A percentile compares a stretch with the other conserved stretches of the same genome.
These are phyloP conservation scores for Aphidoletes aphidimyza DNA, from an alignment of 2,888 invertebrate genomes.

Conservation along the genomic window DNA sequence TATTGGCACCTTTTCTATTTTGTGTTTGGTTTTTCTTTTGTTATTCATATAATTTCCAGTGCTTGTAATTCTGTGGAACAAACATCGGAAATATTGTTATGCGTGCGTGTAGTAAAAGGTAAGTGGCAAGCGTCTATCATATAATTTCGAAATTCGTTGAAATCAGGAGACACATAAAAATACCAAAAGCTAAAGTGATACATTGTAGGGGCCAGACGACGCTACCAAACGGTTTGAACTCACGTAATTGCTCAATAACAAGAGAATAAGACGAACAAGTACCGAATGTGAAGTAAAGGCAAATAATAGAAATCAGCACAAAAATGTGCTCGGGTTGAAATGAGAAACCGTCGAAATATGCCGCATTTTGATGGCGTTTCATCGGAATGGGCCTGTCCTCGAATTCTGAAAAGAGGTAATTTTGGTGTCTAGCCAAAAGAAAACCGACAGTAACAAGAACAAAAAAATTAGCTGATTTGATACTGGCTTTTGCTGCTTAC, in stretches of 20 bases:
- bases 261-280: not conserved
- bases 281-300: not conserved
- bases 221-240: slow-evolving; percentile 31
- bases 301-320: slow-evolving; percentile 49
- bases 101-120: slow-evolving; percentile 27
- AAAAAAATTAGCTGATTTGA: not conserved
- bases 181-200: not conserved
- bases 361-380: no score
- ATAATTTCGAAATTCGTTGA: not conserved
- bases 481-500: not conserved
- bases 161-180: slow-evolving; percentile 7
- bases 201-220: not conserved
- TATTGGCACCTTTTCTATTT: not conserved
- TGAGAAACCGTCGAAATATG: no score
- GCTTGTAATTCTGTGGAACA: not conserved
- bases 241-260: slow-evolving; percentile 52
- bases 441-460: no score
- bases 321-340: not conserved
- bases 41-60: slow-evolving; percentile 38
- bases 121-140: slow-evolving; percentile 23
- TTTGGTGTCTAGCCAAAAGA: not conserved
- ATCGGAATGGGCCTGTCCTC: not conserved
- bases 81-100: slow-evolving; percentile 5
- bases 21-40: not conserved
- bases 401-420: slow-evolving; percentile 40